Conservation (phyloP, 2,888 invertebrate species). For the Reticulitermes lucifugus region DNA sequence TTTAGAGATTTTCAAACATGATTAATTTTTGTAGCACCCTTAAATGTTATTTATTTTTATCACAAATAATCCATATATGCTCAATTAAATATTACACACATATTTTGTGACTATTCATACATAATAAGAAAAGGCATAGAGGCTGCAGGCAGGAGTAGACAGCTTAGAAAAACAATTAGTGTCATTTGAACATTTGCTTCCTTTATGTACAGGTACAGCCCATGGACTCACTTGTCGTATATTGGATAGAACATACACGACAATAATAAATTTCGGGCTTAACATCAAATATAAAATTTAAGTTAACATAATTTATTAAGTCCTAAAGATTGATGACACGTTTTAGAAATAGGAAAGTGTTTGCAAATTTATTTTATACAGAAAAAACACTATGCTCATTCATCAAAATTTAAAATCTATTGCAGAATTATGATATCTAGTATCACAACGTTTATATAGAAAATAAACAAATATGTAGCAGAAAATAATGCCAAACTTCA, state of each 20-base stretch:
- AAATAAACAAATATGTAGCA: not conserved
- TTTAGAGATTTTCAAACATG: not conserved
- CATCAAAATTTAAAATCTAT: not conserved
- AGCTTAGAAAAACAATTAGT: slow-evolving; percentile 12
- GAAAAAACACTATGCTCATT: not conserved
- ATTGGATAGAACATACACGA: not conserved
- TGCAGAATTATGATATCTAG: not conserved
- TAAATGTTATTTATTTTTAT: not conserved
- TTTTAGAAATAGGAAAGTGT: not conserved
- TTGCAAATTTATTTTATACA: not conserved
- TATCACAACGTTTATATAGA: not conserved
- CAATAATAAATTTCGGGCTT: not conserved
- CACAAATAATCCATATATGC: not conserved
- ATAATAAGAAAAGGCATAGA: slow-evolving; percentile 24
- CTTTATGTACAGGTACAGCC: not conserved
- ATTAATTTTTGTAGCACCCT: not conserved
- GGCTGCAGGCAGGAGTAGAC: slow-evolving; percentile 28
- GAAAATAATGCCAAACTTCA: not conserved
- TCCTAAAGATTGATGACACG: not conserved
- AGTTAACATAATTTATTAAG: not conserved
- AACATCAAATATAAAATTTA: not conserved
- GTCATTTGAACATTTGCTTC: not conserved
- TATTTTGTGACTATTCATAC: not conserved
- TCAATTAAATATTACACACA: not conserved
- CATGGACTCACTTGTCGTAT: not conserved